Evolutionary conservation across 2,113 vertebrate genomes (phyloP).

Genomic region (Hassar affinis): DNA sequence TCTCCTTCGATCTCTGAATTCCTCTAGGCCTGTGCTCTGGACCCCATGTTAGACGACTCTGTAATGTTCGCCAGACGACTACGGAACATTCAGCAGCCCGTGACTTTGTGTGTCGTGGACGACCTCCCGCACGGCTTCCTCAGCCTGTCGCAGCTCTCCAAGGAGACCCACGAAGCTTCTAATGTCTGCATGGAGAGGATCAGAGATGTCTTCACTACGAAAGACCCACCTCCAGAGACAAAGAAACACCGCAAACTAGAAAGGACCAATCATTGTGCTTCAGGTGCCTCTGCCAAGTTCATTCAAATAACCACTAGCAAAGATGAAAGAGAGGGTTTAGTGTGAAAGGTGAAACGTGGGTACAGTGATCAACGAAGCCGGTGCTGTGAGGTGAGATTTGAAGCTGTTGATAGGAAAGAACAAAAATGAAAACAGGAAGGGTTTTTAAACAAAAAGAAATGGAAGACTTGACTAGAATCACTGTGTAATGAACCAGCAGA

Average conservation of each 20-base stretch:
- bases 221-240: slow-evolving; percentile 63
- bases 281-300: slow-evolving; percentile 40
- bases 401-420: slow-evolving; percentile 24
- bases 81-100: slow-evolving; percentile 72
- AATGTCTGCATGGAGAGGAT: slow-evolving; percentile 79
- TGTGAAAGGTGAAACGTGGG: slow-evolving; percentile 18
- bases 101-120: slow-evolving; percentile 83
- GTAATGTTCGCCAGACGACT: slow-evolving; percentile 88
- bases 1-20: background rate
- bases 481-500: slow-evolving; percentile 19
- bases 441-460: background rate
- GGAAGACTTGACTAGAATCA: background rate
- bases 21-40: slow-evolving; percentile 83
- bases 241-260: slow-evolving; percentile 78
- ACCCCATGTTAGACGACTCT: slow-evolving; percentile 91
- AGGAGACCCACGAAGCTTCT: slow-evolving; percentile 80
- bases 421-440: background rate
- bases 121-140: slow-evolving; percentile 92
- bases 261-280: slow-evolving; percentile 59
- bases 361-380: background rate
- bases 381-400: slow-evolving; percentile 53
- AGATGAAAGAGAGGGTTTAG: slow-evolving; percentile 43
- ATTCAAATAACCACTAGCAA: slow-evolving; percentile 43
- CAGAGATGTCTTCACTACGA: slow-evolving; percentile 70
- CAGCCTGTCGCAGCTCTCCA: slow-evolving; percentile 81